phyloP scores from a whole-genome alignment of 1,140 invertebrate genomes.

The Cydia amplana region DNA sequence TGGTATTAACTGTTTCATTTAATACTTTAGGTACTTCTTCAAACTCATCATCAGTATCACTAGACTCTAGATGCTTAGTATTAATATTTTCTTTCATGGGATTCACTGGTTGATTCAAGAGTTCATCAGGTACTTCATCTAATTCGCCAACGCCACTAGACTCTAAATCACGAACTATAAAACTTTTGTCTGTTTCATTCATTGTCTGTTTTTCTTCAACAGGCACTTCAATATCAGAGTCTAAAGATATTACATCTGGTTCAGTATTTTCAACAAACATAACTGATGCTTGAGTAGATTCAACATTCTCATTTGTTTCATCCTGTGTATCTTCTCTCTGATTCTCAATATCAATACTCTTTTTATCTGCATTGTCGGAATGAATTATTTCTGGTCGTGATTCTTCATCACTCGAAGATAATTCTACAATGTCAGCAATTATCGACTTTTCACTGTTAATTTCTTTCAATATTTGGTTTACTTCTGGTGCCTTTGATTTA shows the following conservation, averaged over 20 bases:
- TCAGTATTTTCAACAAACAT: constrained; percentile 52
- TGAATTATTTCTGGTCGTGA: neutral
- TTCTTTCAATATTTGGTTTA: constrained; percentile 68
- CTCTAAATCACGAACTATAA: constrained; percentile 40
- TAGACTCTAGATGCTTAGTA: constrained; percentile 53
- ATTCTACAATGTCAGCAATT: constrained; percentile 56
- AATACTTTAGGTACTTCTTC: constrained; percentile 77
- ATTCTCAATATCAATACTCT: constrained; percentile 40
- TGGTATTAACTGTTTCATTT: neutral
- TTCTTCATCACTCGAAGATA: constrained; percentile 62
- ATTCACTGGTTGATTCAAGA: neutral
- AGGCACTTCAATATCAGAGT: constrained; percentile 54
- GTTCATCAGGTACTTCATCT: constrained; percentile 58
- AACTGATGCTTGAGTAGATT: constrained; percentile 55
- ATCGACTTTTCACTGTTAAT: constrained; percentile 64
- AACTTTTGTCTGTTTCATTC: constrained; percentile 40
- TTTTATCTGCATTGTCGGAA: constrained; percentile 28
- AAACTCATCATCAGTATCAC: constrained; percentile 77
- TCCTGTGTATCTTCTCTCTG: constrained; percentile 30
- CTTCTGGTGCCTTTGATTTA: constrained; percentile 52
- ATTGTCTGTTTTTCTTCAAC: constrained; percentile 36
- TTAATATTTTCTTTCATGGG: constrained; percentile 19
- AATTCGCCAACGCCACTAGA: constrained; percentile 80
- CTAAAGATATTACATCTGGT: constrained; percentile 51
- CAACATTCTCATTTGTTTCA: constrained; percentile 38